Conservation (phyloP, 1,140 invertebrate genomes). For the Kradibia gibbosae region DNA sequence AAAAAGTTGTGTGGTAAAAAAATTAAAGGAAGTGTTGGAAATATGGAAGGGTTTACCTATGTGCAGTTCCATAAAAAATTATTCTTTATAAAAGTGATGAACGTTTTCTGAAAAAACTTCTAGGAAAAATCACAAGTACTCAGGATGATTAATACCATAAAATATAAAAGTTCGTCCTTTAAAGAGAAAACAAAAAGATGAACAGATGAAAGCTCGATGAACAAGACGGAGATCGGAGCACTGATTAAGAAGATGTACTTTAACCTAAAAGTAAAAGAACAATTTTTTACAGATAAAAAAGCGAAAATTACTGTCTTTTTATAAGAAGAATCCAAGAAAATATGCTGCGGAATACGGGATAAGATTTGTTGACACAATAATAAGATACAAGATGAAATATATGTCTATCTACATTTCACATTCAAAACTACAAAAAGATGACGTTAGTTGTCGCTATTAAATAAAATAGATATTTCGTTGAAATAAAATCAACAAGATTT, state of each 20-base stretch:
- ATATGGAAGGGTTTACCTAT: not conserved
- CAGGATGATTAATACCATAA: conserved; percentile 27
- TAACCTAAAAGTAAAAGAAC: not conserved
- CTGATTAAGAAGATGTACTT: conserved; percentile 34
- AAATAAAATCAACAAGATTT: too few relatives aligned
- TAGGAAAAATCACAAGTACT: conserved; percentile 16
- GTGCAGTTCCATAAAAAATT: conserved; percentile 10
- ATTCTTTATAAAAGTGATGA: not conserved
- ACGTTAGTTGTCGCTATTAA: not conserved
- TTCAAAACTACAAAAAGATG: not conserved
- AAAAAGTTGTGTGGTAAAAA: not conserved
- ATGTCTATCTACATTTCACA: not conserved
- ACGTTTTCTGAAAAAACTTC: conserved; percentile 14
- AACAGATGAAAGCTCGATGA: conserved; percentile 28
- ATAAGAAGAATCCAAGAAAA: not conserved
- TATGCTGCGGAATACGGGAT: not conserved
- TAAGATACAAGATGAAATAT: not conserved
- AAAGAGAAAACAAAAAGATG: not conserved
- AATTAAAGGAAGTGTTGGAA: not conserved
- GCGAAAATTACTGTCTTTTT: not conserved
- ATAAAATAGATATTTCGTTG: too few relatives aligned
- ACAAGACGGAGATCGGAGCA: conserved; percentile 16
- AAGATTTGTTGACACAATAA: not conserved
- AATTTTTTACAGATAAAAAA: not conserved
- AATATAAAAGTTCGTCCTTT: conserved; percentile 11